Evolutionary conservation across 2,888 invertebrate species (phyloP), one percentile per base, ranked within the genome.

Genomic region (Bellardia pandia): DNA sequence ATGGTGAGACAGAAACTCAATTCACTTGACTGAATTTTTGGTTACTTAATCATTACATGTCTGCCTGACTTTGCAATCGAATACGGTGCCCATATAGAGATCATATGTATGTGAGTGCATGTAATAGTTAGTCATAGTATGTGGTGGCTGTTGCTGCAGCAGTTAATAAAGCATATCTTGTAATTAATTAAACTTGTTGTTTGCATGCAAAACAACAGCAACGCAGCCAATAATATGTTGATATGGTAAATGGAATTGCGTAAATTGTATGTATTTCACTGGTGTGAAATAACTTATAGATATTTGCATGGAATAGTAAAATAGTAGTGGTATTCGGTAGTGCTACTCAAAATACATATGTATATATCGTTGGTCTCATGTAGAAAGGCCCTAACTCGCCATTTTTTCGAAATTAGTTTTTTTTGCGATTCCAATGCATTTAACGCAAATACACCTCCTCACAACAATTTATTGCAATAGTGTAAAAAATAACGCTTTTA

Each of bases 181-280:
- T 87, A 87, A 87, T 87, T 87, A 87, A 87, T 87, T 82, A 87
- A 85, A 82, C 68, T 85, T 64, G 85, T 71, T 48, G 79, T 53
- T 80, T 37, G 75, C n/a, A 8, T 42, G 40, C 72, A 64, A 64
- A 76, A 72, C 71, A 76, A 69, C 56, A 40, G 58, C 42, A 66
- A 23, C 23, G 14, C 51, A 68, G 23, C 68, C 76, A 82, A 78
- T 58, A 51, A 66, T 78, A 75, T 81, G 68, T 81, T 84, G 81
- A 85, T 85, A 78, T 58, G 68, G 66, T 60, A 82, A 83, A 85
- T 81, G 78, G 66, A 87, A 85, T 75, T 76, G 78, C 64, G 58
- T 45, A 60, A 62, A 62, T 69, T 56, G 62, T 72, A 40, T n/a
- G 51, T 33, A 40, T 66, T 66, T 8, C 13, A 48, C 8, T 72